Conservation (phyloP, 2,113 vertebrate species). For the Eleginops maclovinus region DNA sequence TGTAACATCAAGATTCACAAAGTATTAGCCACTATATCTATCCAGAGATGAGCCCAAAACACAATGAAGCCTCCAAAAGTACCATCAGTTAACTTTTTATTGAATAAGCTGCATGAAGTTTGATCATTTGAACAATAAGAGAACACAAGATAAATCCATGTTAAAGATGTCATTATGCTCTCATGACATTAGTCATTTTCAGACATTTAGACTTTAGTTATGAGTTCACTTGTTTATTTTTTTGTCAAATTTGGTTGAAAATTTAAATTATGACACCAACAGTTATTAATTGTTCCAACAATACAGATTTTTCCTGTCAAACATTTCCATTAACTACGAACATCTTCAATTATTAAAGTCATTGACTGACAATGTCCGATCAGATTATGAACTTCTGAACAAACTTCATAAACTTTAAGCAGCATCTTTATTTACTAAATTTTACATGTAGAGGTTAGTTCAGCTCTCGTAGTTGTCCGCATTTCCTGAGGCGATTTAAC, state of each 20-base stretch:
- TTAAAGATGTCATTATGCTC: neutral
- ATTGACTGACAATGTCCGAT: too few relatives aligned
- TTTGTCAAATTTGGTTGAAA: neutral
- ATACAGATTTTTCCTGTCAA: too few relatives aligned
- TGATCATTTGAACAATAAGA: neutral
- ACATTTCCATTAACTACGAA: too few relatives aligned
- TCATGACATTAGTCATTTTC: neutral
- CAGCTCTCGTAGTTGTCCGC: neutral
- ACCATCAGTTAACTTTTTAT: neutral
- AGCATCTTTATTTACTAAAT: neutral
- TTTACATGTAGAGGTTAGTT: neutral
- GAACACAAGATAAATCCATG: neutral
- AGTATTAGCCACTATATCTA: neutral
- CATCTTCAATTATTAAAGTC: too few relatives aligned
- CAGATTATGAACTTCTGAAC: neutral
- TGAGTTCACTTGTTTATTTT: neutral
- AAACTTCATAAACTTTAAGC: neutral
- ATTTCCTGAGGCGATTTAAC: slow-evolving; percentile 21
- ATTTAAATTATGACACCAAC: neutral
- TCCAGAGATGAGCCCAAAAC: neutral
- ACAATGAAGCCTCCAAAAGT: neutral
- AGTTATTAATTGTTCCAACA: neutral
- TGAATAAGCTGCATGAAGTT: neutral
- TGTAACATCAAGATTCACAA: neutral
- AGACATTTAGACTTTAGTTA: neutral